These are phyloP conservation scores for Origma solitaria DNA, from an alignment of 2,113 vertebrate genomes.

Conservation along the genomic window DNA sequence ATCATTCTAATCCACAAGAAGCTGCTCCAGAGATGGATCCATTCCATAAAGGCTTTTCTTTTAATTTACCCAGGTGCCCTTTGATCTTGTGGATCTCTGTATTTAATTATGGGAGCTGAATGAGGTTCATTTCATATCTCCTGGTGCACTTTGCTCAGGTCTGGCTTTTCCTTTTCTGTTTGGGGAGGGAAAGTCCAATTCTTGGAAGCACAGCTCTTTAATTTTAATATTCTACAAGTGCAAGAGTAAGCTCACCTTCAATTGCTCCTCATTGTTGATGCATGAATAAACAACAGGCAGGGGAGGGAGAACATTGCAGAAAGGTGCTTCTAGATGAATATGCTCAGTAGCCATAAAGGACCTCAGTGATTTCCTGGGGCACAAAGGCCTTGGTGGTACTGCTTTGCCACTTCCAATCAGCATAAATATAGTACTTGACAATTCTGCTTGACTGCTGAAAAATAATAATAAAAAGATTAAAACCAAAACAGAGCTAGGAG, in stretches of 20 bases:
- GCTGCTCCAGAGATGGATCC: not conserved
- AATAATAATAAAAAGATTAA: not conserved
- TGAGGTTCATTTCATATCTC: not conserved
- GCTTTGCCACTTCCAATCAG: not conserved
- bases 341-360: not conserved
- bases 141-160: not conserved
- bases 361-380: not conserved
- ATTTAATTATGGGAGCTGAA: not conserved
- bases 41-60: not conserved
- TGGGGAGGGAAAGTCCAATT: not conserved
- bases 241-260: slow-evolving; percentile 34
- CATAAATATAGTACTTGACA: not conserved
- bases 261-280: not conserved
- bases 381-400: not conserved
- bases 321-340: not conserved
- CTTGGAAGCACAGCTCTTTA: slow-evolving; percentile 24
- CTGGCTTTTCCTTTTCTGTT: not conserved
- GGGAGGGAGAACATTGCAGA: not conserved
- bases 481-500: not conserved
- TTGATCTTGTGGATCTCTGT: not conserved
- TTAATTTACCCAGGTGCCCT: not conserved
- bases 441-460: not conserved
- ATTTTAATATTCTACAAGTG: slow-evolving; percentile 1
- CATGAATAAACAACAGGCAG: slow-evolving; percentile 9
- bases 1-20: not conserved